Evolutionary conservation across 2,888 invertebrate species (phyloP).

Genomic region (Torymus tubicola): DNA sequence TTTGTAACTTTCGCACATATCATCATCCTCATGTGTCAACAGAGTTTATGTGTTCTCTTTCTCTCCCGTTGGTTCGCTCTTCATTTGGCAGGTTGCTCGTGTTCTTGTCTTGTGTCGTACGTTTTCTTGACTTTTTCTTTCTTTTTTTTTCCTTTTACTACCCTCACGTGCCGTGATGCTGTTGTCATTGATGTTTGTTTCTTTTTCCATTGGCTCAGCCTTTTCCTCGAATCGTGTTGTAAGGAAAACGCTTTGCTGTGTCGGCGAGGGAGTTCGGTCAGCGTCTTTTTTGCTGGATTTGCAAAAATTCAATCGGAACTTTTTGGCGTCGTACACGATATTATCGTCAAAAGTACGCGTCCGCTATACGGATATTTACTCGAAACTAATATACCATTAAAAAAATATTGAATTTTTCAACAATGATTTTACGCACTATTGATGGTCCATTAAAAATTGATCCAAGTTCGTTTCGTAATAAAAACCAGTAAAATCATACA

Average conservation of each 20-base stretch:
- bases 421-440: no score
- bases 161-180: no score
- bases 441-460: background rate
- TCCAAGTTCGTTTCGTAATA: background rate
- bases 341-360: background rate
- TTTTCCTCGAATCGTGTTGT: background rate
- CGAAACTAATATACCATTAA: no score
- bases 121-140: background rate
- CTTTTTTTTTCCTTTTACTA: background rate
- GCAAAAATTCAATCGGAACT: background rate
- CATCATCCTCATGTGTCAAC: constrained; percentile 10
- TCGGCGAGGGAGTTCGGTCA: constrained; percentile 5
- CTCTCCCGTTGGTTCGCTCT: constrained; percentile 40
- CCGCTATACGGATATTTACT: no score
- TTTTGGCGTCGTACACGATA: background rate
- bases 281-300: background rate
- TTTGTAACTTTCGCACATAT: constrained; percentile 43
- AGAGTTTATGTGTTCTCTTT: constrained; percentile 9
- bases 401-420: no score
- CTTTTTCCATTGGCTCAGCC: constrained; percentile 2
- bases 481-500: background rate
- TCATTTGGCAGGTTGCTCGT: background rate
- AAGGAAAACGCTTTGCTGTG: constrained; percentile 15
- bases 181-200: background rate
- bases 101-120: constrained; percentile 14